Evolutionary conservation across 2,888 invertebrate genomes (phyloP).

Genomic region (Lasioglossum marginatum): DNA sequence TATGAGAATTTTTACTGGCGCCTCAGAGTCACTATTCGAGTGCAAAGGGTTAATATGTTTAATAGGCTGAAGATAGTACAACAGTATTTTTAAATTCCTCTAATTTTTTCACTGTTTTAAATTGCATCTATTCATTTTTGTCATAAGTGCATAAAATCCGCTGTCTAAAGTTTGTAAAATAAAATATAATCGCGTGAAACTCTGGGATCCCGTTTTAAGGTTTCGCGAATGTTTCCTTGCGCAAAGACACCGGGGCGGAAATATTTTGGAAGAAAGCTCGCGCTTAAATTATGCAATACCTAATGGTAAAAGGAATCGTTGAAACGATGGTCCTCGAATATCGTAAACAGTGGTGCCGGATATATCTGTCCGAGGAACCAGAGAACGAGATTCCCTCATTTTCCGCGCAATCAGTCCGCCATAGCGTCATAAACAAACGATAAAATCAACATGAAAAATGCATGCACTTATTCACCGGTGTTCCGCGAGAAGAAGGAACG

Average conservation of each 20-base stretch:
- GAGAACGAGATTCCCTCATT: slow-evolving; percentile 39
- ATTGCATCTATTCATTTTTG: too few species aligned
- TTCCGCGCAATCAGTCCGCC: slow-evolving; percentile 40
- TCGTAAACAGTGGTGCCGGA: slow-evolving; percentile 14
- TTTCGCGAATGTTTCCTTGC: background rate
- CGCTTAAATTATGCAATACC: background rate
- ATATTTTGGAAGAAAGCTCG: background rate
- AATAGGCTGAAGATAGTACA: too few species aligned
- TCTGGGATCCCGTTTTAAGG: background rate
- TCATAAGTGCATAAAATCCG: too few species aligned
- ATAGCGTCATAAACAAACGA: slow-evolving; percentile 53
- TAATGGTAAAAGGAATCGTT: background rate
- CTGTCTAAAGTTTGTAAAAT: background rate
- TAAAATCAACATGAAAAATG: slow-evolving; percentile 56
- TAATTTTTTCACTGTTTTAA: too few species aligned
- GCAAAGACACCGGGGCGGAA: background rate
- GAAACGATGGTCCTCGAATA: slow-evolving; percentile 10
- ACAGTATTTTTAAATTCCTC: too few species aligned
- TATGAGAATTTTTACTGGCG: too few species aligned
- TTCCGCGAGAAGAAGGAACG: slow-evolving; percentile 22
- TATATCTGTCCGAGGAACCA: background rate
- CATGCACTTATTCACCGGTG: slow-evolving; percentile 36
- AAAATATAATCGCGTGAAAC: background rate
- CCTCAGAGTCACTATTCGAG: too few species aligned
- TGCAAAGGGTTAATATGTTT: too few species aligned